Percentiles rank a stretch among this genome's conserved stretches.
phyloP scores from a whole-genome alignment of 2,797 vertebrate genomes.

The Enteromius argenteus region DNA sequence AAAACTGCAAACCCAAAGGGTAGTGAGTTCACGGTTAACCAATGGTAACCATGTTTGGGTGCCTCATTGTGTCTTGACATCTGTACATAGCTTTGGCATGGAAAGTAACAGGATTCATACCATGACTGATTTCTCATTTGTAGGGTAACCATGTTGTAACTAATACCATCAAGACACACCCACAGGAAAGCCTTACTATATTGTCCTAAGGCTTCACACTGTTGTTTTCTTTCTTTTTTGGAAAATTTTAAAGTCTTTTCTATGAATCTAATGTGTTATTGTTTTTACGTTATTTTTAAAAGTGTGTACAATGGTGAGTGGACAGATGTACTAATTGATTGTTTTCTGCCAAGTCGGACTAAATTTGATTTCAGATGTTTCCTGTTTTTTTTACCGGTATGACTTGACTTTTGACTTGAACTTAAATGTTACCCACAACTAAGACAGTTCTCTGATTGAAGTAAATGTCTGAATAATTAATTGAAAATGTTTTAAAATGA shows the following conservation, averaged over 20 bases:
- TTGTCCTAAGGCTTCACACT: constrained; percentile 40
- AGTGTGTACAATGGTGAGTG: constrained; percentile 67
- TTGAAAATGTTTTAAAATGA: constrained; percentile 21
- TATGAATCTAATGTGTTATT: constrained; percentile 61
- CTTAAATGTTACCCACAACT: constrained; percentile 26
- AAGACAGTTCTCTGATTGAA: constrained; percentile 13
- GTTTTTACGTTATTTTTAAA: constrained; percentile 67
- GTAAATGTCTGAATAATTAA: constrained; percentile 24
- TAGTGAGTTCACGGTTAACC: background rate
- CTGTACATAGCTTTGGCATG: constrained; percentile 50
- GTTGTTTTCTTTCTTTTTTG: constrained; percentile 23
- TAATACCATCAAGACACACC: constrained; percentile 37
- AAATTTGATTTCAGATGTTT: constrained; percentile 63
- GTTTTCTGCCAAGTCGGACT: constrained; percentile 61
- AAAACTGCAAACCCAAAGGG: constrained; percentile 44
- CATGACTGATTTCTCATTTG: constrained; percentile 41
- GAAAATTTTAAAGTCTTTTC: constrained; percentile 68
- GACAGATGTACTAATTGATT: constrained; percentile 62
- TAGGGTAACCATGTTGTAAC: constrained; percentile 53
- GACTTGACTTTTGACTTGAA: constrained; percentile 39
- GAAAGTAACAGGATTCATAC: constrained; percentile 35
- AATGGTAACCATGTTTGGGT: constrained; percentile 30
- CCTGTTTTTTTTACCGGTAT: constrained; percentile 38
- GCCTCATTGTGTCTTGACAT: constrained; percentile 46
- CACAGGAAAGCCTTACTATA: constrained; percentile 15